A percentile compares a stretch with the other conserved stretches of the same genome.
Evolutionary conservation across 2,888 invertebrate species (phyloP).

Genomic region (Chloromyia formosa): DNA sequence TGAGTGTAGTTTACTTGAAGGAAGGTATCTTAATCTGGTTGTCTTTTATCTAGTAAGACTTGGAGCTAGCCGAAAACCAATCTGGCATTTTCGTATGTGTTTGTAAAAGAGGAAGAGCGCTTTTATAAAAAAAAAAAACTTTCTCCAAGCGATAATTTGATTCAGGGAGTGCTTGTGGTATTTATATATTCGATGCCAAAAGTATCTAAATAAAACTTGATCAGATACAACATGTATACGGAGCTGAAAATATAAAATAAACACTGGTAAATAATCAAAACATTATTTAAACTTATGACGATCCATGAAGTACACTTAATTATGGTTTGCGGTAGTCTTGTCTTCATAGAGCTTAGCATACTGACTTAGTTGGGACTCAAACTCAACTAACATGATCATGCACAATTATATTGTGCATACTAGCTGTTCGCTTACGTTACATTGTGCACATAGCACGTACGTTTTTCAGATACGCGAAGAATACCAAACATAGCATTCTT

Average conservation of each 20-base stretch:
- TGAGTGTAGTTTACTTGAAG: too few relatives aligned
- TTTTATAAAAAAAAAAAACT: constrained; percentile 8
- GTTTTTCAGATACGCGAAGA: constrained; percentile 6
- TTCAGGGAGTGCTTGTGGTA: background rate
- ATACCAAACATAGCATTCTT: background rate
- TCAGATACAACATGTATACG: too few relatives aligned
- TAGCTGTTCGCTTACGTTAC: background rate
- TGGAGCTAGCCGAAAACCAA: too few relatives aligned
- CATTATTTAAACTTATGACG: background rate
- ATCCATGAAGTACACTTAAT: background rate
- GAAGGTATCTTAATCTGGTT: too few relatives aligned
- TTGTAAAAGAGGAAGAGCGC: background rate
- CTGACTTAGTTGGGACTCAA: constrained; percentile 34
- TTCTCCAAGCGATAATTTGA: constrained; percentile 12
- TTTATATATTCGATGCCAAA: background rate
- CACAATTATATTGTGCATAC: background rate
- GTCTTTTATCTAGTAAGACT: too few relatives aligned
- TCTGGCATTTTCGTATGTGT: too few relatives aligned
- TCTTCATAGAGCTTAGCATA: constrained; percentile 34
- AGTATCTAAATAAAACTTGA: too few relatives aligned
- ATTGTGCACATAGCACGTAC: too few relatives aligned
- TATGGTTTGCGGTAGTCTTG: constrained; percentile 18
- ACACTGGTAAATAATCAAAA: background rate
- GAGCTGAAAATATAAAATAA: background rate
- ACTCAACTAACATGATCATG: constrained; percentile 26